phyloP scores from a whole-genome alignment of 1,140 invertebrate species.

The Drosophila persimilis region DNA sequence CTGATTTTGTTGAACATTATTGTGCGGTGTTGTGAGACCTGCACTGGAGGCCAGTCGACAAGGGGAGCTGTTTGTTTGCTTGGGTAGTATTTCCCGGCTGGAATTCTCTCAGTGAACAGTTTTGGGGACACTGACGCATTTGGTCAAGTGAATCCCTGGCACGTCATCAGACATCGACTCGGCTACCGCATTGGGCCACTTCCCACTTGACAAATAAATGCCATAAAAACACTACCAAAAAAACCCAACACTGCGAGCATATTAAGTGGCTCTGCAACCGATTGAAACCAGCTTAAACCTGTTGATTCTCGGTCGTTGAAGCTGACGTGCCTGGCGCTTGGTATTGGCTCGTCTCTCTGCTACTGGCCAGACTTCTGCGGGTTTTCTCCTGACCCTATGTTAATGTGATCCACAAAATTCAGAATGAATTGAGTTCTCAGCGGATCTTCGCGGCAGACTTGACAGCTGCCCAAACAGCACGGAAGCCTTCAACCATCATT shows the following conservation, averaged over 20 bases:
- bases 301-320: constrained; percentile 32
- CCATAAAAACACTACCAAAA: constrained; percentile 42
- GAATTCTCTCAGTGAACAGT: neutral
- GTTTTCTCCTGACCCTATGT: constrained; percentile 30
- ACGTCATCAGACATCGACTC: neutral
- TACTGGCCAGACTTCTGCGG: constrained; percentile 4
- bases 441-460: neutral
- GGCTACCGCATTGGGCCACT: constrained; percentile 47
- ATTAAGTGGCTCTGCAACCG: constrained; percentile 45
- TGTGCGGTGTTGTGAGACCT: constrained; percentile 9
- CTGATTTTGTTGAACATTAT: constrained; percentile 42
- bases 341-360: constrained; percentile 20
- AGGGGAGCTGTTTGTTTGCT: constrained; percentile 12
- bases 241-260: constrained; percentile 28
- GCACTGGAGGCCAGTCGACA: constrained; percentile 10
- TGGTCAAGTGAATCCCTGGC: constrained; percentile 53
- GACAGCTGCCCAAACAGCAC: constrained; percentile 27
- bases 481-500: constrained; percentile 7
- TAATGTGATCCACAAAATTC: constrained; percentile 5
- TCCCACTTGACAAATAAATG: constrained; percentile 45
- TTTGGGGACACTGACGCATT: constrained; percentile 59
- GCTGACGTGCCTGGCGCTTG: constrained; percentile 20
- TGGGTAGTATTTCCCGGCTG: constrained; percentile 5
- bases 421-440: constrained; percentile 18
- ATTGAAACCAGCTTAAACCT: constrained; percentile 69